Evolutionary conservation across 2,797 vertebrate genomes (phyloP), one percentile per base, ranked within the genome.

Genomic region (Staurois parvus): DNA sequence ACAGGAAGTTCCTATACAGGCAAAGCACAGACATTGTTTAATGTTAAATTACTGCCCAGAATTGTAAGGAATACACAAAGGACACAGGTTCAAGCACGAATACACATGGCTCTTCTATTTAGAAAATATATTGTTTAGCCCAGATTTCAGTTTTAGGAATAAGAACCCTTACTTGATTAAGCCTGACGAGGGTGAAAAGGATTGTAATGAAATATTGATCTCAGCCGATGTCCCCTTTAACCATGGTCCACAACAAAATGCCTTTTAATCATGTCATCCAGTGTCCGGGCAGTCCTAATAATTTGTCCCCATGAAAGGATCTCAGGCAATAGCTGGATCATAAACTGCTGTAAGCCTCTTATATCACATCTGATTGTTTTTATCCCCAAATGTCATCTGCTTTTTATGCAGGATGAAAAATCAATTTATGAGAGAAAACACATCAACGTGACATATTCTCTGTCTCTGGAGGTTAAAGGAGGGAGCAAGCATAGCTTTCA

Each of bases 371-470:
- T 79, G 77, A 79, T 69, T 69, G 42, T 42, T 79, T 79, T 42
- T 21, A 21, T 68, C n/a, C 26, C 30, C 11, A 81, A n/a, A 59
- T 45, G 66, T 68, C 77, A 68, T 69, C 13, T 79, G 62, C 15
- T 40, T n/a, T 64, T 40, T 34, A 81, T 73, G 45, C 28, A 62
- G 29, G 69, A 40, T 52, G n/a, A 40, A 29, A 48, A 80, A 69
- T 48, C 42, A 48, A 19, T 62, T 52, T 59, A 59, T 56, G 12
- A 73, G 2, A 72, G 42, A 72, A 72, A 56, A 40, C 48, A n/a
- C 26, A n/a, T 52, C 42, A 70, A 28, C 15, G n/a, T 80, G 78
- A 80, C 78, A 72, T n/a, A 56, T 72, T 81, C 70, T 32, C 69
- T 64, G 1, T 32, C 21, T 42, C 34, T 19, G 30, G 48, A 21